A percentile compares a stretch with the other conserved stretches of the same genome.
phyloP scores from a whole-genome alignment of 2,113 vertebrate species.

The Rana temporaria region DNA sequence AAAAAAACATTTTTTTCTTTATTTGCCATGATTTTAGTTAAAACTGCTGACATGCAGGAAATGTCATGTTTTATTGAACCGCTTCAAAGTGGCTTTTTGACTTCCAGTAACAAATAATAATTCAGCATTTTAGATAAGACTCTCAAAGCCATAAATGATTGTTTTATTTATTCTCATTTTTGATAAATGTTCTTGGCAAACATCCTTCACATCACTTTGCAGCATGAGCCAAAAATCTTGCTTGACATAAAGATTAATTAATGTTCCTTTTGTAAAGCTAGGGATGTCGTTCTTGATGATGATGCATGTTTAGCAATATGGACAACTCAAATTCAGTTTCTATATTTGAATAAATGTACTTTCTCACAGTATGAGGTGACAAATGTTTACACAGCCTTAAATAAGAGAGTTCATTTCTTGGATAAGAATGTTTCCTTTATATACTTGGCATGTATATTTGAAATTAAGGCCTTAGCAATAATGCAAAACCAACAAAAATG shows the following conservation, averaged over 20 bases:
- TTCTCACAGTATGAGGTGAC: conserved; percentile 2
- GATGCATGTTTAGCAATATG: conserved; percentile 36
- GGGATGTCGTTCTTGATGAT: conserved; percentile 44
- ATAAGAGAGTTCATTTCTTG: conserved; percentile 1
- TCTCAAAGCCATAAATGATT: conserved; percentile 42
- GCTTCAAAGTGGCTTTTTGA: conserved; percentile 41
- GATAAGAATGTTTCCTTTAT: background rate
- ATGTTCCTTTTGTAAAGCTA: conserved; percentile 21
- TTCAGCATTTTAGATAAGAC: conserved; percentile 50
- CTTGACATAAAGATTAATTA: conserved; percentile 54
- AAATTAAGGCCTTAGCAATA: too few species aligned
- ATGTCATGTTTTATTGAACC: conserved; percentile 45
- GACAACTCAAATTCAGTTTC: conserved; percentile 29
- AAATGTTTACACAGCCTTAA: background rate
- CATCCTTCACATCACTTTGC: conserved; percentile 51
- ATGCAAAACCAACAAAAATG: too few species aligned
- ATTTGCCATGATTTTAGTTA: conserved; percentile 5
- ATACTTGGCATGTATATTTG: background rate
- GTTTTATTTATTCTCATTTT: conserved; percentile 51
- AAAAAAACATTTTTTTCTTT: conserved; percentile 6
- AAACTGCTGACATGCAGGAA: conserved; percentile 48
- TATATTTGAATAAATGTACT: conserved; percentile 38
- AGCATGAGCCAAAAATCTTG: conserved; percentile 25
- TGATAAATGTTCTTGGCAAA: conserved; percentile 53
- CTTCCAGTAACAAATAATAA: conserved; percentile 55